Evolutionary conservation across 1,140 invertebrate genomes (phyloP), one percentile per base, ranked within the genome.

Genomic region (Marisa cornuarietis): DNA sequence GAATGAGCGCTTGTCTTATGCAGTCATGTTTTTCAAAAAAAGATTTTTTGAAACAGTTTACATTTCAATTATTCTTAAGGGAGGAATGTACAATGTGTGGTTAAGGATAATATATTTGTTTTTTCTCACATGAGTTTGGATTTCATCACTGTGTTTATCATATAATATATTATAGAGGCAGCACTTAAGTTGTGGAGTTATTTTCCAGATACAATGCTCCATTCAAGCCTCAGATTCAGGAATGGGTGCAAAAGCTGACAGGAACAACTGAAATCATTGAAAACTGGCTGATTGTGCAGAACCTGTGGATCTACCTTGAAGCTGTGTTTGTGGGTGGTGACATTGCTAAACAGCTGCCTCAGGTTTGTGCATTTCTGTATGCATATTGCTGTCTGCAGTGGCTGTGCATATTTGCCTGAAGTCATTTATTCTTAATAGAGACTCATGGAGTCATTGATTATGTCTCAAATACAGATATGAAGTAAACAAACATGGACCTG

Each of bases 261-360:
- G 98, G 97, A 81, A 99, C 97, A 0, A 98, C 98, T 89, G 98
- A 99, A 91, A 97, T 99, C 82, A 92, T 99, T 75, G 97, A 99
- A 91, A 93, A 97, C 76, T 99, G 98, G 98, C 91, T 99, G 4
- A 92, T 98, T 18, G 97, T 99, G 0, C 98, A 99, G 91, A 99
- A 99, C 89, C 95, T 99, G 94, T 99, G 98, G 98, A 97, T 99
- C 89, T 92, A 92, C 76, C 91, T 99, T 26, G 98, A 99, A 90
- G 98, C 97, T 10, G 98, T 99, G 1, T 99, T 99, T 90, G 97
- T 99, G 0, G 97, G 97, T 24, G 97, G 98, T 82, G 98, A 99
- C 87, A 99, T 99, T 87, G 97, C 98, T 14, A 99, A 99, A 89
- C 98, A 99, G 88, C 91, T 99, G 74, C 97, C 98, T 69, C 90